A percentile compares a stretch with the other conserved stretches of the same genome.
Conservation (phyloP, 2,888 invertebrate genomes). For the Dasypogon diadema region DNA sequence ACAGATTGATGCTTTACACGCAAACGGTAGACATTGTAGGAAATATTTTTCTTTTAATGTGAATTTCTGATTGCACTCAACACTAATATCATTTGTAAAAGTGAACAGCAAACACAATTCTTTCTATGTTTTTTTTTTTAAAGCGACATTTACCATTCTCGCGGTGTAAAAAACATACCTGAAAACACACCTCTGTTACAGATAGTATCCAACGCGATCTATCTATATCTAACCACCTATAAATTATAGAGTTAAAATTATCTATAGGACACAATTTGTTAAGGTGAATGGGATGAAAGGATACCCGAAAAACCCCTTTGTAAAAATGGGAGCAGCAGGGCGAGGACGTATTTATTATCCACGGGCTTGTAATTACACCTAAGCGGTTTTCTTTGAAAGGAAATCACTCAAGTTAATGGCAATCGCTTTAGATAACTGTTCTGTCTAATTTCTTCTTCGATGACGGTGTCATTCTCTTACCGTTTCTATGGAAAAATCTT, state of each 20-base stretch:
- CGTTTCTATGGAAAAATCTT: constrained; percentile 34
- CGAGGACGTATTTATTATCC: constrained; percentile 43
- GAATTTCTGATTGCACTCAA: too few species aligned
- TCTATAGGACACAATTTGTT: not conserved
- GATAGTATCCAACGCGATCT: too few species aligned
- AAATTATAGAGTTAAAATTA: constrained; percentile 1
- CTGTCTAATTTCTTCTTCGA: constrained; percentile 47
- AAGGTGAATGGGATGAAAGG: constrained; percentile 4
- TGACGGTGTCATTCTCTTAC: constrained; percentile 18
- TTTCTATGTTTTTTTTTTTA: too few species aligned
- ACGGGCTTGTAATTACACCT: constrained; percentile 49
- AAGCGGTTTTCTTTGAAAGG: constrained; percentile 51
- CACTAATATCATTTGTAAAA: too few species aligned
- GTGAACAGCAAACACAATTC: too few species aligned
- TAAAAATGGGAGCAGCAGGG: not conserved
- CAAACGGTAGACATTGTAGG: too few species aligned
- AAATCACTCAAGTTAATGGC: constrained; percentile 50
- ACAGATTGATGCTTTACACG: too few species aligned
- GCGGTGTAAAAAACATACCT: too few species aligned
- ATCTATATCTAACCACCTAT: too few species aligned
- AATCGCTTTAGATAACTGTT: constrained; percentile 45
- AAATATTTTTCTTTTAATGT: too few species aligned
- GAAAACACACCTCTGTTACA: too few species aligned
- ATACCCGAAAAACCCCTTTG: constrained; percentile 1
- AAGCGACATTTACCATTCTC: too few species aligned